Conservation (phyloP, 2,113 vertebrate species). For the Ciconia maguari region DNA sequence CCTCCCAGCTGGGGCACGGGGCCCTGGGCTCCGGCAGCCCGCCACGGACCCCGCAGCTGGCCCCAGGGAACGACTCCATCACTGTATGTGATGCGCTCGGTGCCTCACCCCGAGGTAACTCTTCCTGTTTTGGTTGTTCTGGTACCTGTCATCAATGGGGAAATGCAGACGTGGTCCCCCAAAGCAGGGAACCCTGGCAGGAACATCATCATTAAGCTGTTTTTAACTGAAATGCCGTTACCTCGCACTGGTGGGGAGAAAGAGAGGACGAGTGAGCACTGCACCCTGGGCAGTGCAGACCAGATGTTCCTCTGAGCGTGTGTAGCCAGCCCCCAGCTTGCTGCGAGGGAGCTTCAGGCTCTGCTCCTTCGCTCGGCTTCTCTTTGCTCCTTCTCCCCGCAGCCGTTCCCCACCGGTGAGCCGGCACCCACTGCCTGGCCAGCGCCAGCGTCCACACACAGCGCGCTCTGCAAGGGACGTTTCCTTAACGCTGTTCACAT, state of each 20-base stretch:
- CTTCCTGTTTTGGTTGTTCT: not conserved
- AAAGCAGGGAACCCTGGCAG: too few species aligned
- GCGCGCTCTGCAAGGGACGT: not conserved
- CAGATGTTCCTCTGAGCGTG: not conserved
- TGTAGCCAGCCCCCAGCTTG: not conserved
- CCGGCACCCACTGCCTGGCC: not conserved
- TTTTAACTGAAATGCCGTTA: not conserved
- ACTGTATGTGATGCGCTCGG: not conserved
- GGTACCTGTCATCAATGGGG: not conserved
- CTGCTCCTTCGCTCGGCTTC: not conserved
- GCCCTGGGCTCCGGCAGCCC: not conserved
- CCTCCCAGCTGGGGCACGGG: not conserved
- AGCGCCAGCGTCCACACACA: not conserved
- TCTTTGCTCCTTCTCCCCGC: not conserved
- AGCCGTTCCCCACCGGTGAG: not conserved
- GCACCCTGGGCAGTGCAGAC: too few species aligned
- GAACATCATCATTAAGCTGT: not conserved
- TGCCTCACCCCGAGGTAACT: not conserved
- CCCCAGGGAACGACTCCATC: not conserved
- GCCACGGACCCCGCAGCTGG: fast-evolving
- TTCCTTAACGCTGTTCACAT: fast-evolving
- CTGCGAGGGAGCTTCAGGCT: not conserved
- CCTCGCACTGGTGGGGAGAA: not conserved
- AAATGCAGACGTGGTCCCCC: too few species aligned
- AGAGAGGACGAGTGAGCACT: not conserved